Evolutionary conservation across 2,113 vertebrate genomes (phyloP).

Genomic region (Lipophrys pholis): DNA sequence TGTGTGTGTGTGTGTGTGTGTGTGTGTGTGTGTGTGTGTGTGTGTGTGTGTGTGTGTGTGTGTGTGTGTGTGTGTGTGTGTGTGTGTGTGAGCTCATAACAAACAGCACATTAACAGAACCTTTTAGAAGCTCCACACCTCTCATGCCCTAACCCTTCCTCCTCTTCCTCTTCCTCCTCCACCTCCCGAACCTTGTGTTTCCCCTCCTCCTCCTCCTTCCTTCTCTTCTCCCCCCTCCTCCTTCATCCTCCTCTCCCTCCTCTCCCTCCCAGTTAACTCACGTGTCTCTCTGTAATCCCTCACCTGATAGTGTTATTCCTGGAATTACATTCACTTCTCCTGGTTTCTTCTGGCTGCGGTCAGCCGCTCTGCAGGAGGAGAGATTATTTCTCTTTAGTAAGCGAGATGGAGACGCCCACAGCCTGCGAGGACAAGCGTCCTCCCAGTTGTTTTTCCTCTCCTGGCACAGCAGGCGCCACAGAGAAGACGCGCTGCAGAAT

Average conservation of each 20-base stretch:
- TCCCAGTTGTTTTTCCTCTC: background rate
- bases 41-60: too few species aligned
- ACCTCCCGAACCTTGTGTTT: too few species aligned
- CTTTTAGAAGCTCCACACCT: slow-evolving; percentile 28
- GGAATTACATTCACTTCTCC: slow-evolving; percentile 61
- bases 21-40: too few species aligned
- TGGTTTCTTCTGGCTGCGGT: slow-evolving; percentile 4
- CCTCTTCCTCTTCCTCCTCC: too few species aligned
- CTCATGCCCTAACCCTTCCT: background rate
- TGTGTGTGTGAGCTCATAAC: slow-evolving; percentile 22
- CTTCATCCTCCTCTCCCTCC: background rate
- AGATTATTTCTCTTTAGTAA: slow-evolving; percentile 54
- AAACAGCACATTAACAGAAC: slow-evolving; percentile 22
- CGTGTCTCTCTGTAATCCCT: slow-evolving; percentile 51
- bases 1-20: too few species aligned
- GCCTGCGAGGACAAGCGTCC: background rate
- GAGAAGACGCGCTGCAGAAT: slow-evolving; percentile 24
- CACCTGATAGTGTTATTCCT: slow-evolving; percentile 61
- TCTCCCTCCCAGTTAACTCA: slow-evolving; percentile 33
- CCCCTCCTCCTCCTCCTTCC: background rate
- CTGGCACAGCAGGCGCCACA: background rate
- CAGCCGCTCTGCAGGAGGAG: background rate
- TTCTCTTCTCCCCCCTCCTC: too few species aligned
- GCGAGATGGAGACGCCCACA: slow-evolving; percentile 33
- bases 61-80: too few species aligned